Evolutionary conservation across 2,797 vertebrate genomes (phyloP), one percentile per base, ranked within the genome.

Genomic region (Myripristis murdjan): DNA sequence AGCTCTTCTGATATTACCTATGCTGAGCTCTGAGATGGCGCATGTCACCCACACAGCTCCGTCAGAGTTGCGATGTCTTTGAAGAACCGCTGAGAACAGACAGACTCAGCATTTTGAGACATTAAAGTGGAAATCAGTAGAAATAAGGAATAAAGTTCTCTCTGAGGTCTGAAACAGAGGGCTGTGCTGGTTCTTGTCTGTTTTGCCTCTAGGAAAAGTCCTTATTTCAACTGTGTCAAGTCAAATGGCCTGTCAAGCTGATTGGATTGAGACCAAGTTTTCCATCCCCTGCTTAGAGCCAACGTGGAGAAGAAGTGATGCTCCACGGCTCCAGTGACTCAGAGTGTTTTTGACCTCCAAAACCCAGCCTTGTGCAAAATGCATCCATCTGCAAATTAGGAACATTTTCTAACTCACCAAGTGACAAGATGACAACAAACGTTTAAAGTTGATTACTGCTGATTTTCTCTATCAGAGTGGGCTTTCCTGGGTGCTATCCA

Each of bases 1-100:
- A 68, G 57, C 66, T 83, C 68, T n/a, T 77, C 77, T 83, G 62
- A 81, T 78, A 74, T 79, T 75, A 75, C 73, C 74, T 69, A 48
- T 63, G 31, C 24, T 9, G 65, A 83, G 77, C 70, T 77, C 9
- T 16, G 77, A 68, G 76, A 55, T 9, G 66, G 24, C 10, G 55
- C 64, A 72, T 4, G 10, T 72, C 70, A 70, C 70, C 69, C 68
- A 69, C 70, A 64, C 55, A 71, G 47, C 58, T 78, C 64, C n/a
- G 26, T 49, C 74, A 68, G 65, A 61, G 10, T 70, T 44, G 61
- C 28, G 22, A 54, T 54, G 64, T 64, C 54, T 82, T 81, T 84
- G 70, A 87, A 70, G 61, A 83, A 6, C 75, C 8, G 14, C 4
- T 20, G 3, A 72, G 73, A 83, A 58, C 46, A 6, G 14, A 75